A percentile compares a stretch with the other conserved stretches of the same genome.
These are phyloP conservation scores for Taphrorychus bicolor DNA, from an alignment of 2,888 invertebrate species.

Conservation along the genomic window DNA sequence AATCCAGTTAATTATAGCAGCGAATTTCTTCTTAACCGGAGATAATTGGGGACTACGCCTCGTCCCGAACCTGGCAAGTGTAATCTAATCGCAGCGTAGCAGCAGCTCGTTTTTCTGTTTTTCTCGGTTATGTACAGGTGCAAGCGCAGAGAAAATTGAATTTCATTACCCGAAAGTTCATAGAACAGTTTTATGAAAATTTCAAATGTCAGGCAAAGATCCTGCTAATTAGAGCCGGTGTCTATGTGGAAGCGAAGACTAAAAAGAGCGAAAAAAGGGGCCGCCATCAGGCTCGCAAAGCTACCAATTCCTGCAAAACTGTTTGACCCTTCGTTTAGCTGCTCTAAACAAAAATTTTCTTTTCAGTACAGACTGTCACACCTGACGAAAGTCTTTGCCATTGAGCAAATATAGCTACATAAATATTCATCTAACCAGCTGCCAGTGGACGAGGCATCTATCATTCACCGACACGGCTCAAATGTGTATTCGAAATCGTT, in stretches of 20 bases:
- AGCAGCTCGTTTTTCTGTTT: not conserved
- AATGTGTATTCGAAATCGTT: conserved; percentile 11
- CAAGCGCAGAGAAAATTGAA: conserved; percentile 14
- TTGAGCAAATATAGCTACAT: conserved; percentile 29
- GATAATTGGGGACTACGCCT: conserved; percentile 4
- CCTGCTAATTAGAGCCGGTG: not conserved
- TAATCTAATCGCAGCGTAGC: not conserved
- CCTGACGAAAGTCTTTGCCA: conserved; percentile 27
- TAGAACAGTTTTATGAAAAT: not conserved
- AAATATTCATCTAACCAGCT: conserved; percentile 5
- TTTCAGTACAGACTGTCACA: not conserved
- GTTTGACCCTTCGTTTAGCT: too few species aligned
- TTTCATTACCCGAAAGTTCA: conserved; percentile 17
- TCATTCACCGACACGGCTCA: conserved; percentile 14
- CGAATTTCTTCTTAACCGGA: conserved; percentile 11
- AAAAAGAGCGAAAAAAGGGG: too few species aligned
- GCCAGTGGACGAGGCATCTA: conserved; percentile 20
- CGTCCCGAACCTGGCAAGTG: not conserved
- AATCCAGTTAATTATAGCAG: conserved; percentile 26
- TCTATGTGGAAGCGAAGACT: conserved; percentile 18
- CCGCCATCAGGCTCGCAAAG: too few species aligned
- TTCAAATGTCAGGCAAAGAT: not conserved
- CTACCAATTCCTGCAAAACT: too few species aligned
- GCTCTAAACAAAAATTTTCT: not conserved
- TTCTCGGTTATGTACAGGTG: conserved; percentile 6